phyloP scores from a whole-genome alignment of 2,797 vertebrate species.

The Enteromius argenteus region DNA sequence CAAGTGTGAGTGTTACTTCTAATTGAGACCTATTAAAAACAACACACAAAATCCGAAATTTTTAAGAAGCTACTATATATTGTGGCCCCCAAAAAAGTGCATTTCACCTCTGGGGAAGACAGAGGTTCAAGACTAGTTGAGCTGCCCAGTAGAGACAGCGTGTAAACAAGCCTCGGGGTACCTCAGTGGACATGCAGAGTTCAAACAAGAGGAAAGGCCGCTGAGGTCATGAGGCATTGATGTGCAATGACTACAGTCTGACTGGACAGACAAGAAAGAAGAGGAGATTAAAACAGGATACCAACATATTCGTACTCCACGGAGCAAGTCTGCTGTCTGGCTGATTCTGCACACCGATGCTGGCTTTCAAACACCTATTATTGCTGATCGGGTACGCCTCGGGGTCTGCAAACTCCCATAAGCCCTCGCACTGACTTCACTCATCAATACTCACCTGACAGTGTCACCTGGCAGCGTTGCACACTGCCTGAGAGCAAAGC shows the following conservation, averaged over 20 bases:
- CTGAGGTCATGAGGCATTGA: slow-evolving; percentile 23
- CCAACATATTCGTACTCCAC: slow-evolving; percentile 2
- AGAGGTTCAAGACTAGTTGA: background rate
- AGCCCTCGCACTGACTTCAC: slow-evolving; percentile 30
- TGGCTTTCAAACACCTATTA: slow-evolving; percentile 48
- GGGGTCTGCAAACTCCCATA: slow-evolving; percentile 14
- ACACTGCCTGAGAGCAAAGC: slow-evolving; percentile 7
- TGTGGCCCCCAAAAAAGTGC: background rate
- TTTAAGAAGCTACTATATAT: background rate
- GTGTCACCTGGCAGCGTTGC: slow-evolving; percentile 23
- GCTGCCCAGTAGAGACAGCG: slow-evolving; percentile 7
- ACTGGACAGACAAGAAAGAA: background rate
- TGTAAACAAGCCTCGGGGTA: slow-evolving; percentile 32
- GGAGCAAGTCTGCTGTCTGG: slow-evolving; percentile 9
- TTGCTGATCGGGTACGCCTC: slow-evolving; percentile 29
- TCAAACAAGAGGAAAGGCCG: slow-evolving; percentile 18
- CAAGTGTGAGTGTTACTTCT: background rate
- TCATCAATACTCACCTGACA: slow-evolving; percentile 36
- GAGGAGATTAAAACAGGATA: slow-evolving; percentile 8
- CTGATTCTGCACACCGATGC: slow-evolving; percentile 15
- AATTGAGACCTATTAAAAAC: background rate
- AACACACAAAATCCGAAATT: background rate
- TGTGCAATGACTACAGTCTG: background rate
- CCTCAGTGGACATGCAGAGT: slow-evolving; percentile 32
- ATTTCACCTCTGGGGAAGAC: background rate